Percentiles rank a stretch among this genome's conserved stretches.
phyloP scores from a whole-genome alignment of 2,797 vertebrate species.

The Gallinago stenura region DNA sequence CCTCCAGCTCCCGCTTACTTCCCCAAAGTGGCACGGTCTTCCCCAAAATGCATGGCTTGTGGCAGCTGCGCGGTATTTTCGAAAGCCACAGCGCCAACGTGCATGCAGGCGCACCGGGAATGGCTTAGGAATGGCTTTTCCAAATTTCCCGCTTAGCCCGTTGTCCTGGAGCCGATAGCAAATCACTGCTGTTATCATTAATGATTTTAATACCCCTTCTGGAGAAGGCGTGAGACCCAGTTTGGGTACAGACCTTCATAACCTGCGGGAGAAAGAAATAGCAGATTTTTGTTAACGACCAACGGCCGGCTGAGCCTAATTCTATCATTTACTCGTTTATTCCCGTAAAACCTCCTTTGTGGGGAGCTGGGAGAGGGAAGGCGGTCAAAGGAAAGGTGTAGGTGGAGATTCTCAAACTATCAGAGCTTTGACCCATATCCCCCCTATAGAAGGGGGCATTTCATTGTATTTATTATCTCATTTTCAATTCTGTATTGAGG shows the following conservation, averaged over 20 bases:
- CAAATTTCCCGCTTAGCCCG: not conserved
- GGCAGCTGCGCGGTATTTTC: not conserved
- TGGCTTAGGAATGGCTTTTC: not conserved
- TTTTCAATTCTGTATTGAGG: not conserved
- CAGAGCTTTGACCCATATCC: not conserved
- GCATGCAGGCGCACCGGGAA: not conserved
- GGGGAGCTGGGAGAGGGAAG: not conserved
- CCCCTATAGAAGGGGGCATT: not conserved
- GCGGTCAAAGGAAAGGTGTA: not conserved
- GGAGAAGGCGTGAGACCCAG: not conserved
- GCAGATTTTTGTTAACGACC: too few relatives aligned
- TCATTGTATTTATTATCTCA: not conserved
- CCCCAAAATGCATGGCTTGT: not conserved
- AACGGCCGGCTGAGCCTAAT: fast-evolving
- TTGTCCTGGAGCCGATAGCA: not conserved
- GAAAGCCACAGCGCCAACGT: fast-evolving
- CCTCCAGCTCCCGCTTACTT: not conserved
- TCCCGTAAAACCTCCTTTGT: not conserved
- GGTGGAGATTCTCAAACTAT: not conserved
- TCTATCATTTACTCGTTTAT: not conserved
- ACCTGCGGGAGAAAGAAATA: not conserved
- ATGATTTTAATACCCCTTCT: not conserved
- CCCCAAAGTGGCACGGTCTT: not conserved
- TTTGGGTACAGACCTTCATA: not conserved
- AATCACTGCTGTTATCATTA: not conserved